phyloP scores from a whole-genome alignment of 2,113 vertebrate genomes.

The Sinocyclocheilus grahami region DNA sequence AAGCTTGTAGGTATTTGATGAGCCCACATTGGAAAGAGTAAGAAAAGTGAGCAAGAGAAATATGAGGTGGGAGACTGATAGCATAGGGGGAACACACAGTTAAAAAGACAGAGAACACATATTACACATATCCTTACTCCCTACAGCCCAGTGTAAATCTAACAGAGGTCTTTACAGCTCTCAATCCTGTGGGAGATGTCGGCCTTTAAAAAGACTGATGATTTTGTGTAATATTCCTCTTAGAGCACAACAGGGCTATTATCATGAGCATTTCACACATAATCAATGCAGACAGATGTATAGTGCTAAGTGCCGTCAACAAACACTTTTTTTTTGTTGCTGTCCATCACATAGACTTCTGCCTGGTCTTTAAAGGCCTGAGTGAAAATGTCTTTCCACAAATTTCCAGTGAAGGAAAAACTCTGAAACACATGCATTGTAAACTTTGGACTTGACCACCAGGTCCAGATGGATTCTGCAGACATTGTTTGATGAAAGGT shows the following conservation, averaged over 20 bases:
- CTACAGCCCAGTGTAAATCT: constrained; percentile 22
- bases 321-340: not conserved
- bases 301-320: constrained; percentile 3
- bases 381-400: not conserved
- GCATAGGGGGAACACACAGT: not conserved
- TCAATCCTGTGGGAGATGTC: not conserved
- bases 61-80: constrained; percentile 17
- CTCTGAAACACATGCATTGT: not conserved
- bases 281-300: constrained; percentile 32
- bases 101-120: not conserved
- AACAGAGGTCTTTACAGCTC: constrained; percentile 4
- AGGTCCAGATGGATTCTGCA: not conserved
- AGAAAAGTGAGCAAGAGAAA: constrained; percentile 1
- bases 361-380: not conserved
- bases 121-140: not conserved
- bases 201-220: constrained; percentile 15
- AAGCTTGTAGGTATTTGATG: not conserved
- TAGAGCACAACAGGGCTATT: constrained; percentile 16
- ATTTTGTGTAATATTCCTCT: constrained; percentile 31
- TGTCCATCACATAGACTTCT: not conserved
- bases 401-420: not conserved
- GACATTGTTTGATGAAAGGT: not conserved
- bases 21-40: not conserved
- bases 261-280: not conserved
- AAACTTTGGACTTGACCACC: not conserved